Base-by-base conservation (phyloP, 2,888 invertebrate genomes). In the Apodemia mormo region DNA sequence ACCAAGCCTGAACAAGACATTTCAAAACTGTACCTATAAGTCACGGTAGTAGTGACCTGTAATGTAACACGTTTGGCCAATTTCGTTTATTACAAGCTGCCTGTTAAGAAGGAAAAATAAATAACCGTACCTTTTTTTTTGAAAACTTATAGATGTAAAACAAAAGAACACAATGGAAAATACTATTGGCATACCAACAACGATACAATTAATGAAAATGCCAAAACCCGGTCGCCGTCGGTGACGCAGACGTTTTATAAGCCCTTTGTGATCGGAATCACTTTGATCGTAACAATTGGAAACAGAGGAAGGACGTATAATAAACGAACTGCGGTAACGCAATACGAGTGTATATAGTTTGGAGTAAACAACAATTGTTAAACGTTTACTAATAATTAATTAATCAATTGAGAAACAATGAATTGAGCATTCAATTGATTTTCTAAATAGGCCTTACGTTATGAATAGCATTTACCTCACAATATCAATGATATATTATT, bases 251-350 rank as follows among this genome's bases (percentile, higher is more conserved):
- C 85, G 82, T 88, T 90, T 89, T 87, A 83, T 65, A 84, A 87
- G 85, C 84, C 86, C 88, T 90, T 90, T 89, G 90, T 89, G 83
- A 83, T 82, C 81, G 78, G 80, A 87, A 87, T 87, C 86, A 85
- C 88, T 90, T 89, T 90, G 89, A 89, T 89, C 84, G 81, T 76
- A 80, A 80, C 83, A 84, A 83, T 85, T 82, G 82, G 79, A 74
- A 83, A 83, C 83, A 80, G 79, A 82, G 83, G 82, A 84, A 86
- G 83, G 82, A 79, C 79, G 73, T 69, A 85, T 83, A 87, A 87
- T 88, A 85, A 88, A 80, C 81, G 65, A 66, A 66, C 65, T 52
- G 52, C 67, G 80, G 80, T 56, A 68, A 65, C 40, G 65, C 1
- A 29, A 40, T 30, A 58, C 30, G 7, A 67, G 49, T 61, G 33